These are phyloP conservation scores for Orbicella faveolata DNA, from an alignment of 64 coral and sea anemone species.

Conservation along the genomic window DNA sequence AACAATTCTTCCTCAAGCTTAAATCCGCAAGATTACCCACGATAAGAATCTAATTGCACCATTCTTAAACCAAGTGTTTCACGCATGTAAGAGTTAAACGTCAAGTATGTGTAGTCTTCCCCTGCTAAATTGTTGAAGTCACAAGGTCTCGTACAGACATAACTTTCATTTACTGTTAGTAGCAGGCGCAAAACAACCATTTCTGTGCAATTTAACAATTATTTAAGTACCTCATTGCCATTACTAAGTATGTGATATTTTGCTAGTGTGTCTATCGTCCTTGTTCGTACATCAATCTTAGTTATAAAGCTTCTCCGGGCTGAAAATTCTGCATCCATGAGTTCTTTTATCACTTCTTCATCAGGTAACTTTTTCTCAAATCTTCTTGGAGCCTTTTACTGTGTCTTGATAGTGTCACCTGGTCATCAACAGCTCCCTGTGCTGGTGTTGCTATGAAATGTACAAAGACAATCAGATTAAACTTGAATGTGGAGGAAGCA, in stretches of 20 bases:
- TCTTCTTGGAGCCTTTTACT: slow-evolving; percentile 1
- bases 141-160: too few species aligned
- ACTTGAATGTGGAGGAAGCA: neutral
- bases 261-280: neutral
- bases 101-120: neutral
- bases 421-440: slow-evolving; percentile 1
- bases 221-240: neutral
- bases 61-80: neutral
- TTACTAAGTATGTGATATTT: slow-evolving; percentile 21
- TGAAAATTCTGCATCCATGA: slow-evolving; percentile 3
- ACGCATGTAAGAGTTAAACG: slow-evolving; percentile 22
- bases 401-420: neutral
- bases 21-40: slow-evolving; percentile 6
- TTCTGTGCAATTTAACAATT: neutral
- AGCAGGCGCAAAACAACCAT: neutral
- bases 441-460: neutral
- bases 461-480: neutral
- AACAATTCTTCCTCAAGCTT: slow-evolving; percentile 26
- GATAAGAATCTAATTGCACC: neutral
- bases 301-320: slow-evolving; percentile 13
- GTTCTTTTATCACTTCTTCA: slow-evolving; percentile 24
- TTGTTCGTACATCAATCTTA: slow-evolving; percentile 20
- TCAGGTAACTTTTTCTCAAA: neutral
- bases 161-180: neutral
- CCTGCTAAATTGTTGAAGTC: too few species aligned